Percentiles rank a stretch among this genome's conserved stretches.
These are phyloP conservation scores for Typhlomys cinereus DNA, from an alignment of 2,113 vertebrate genomes.

Conservation along the genomic window DNA sequence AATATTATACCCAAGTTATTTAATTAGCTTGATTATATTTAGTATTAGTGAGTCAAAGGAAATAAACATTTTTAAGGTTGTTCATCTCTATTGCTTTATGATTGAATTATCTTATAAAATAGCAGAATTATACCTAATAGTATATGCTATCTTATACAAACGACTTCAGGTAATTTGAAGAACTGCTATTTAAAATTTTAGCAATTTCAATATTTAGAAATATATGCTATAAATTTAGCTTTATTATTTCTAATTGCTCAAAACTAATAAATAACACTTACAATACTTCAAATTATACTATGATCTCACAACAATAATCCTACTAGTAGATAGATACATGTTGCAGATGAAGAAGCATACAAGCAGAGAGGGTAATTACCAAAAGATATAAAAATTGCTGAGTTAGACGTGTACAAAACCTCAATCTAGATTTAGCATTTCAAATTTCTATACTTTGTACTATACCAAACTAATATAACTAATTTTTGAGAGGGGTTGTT, in stretches of 20 bases:
- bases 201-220: neutral
- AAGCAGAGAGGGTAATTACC: neutral
- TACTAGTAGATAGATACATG: constrained; percentile 6
- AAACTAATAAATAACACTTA: constrained; percentile 41
- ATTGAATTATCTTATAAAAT: constrained; percentile 45
- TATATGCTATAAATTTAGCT: neutral
- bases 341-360: constrained; percentile 23
- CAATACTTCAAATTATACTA: neutral
- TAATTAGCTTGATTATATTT: neutral
- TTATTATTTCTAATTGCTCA: constrained; percentile 35
- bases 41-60: constrained; percentile 10
- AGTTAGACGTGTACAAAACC: neutral
- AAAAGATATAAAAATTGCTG: neutral
- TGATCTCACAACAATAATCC: constrained; percentile 8
- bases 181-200: constrained; percentile 39
- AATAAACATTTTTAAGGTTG: constrained; percentile 41
- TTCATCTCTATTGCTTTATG: neutral
- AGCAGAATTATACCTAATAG: constrained; percentile 23
- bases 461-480: constrained; percentile 22
- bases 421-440: constrained; percentile 30
- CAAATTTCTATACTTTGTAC: neutral
- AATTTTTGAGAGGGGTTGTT: neutral
- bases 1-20: neutral
- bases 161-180: neutral
- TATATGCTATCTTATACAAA: neutral